Conservation (phyloP, 2,797 vertebrate species). For the Etheostoma nigrum region DNA sequence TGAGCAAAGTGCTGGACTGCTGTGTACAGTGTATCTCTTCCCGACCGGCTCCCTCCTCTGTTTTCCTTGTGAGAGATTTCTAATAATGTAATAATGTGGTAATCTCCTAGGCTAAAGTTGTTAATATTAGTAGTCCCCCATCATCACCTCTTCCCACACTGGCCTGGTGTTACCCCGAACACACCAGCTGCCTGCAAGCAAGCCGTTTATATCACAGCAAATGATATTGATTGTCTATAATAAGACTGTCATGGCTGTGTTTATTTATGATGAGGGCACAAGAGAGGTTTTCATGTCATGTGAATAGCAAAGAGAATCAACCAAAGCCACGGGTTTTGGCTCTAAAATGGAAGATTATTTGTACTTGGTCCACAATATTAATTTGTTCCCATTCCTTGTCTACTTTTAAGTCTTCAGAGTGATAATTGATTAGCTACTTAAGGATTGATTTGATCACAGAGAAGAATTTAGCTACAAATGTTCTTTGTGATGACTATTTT, state of each 20-base stretch:
- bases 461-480: conserved; percentile 37
- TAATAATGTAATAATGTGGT: conserved; percentile 62
- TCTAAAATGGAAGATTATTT: conserved; percentile 23
- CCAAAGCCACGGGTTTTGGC: background rate
- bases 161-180: conserved; percentile 43
- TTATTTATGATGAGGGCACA: conserved; percentile 58
- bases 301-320: conserved; percentile 46
- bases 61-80: conserved; percentile 48
- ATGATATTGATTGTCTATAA: conserved; percentile 72
- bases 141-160: conserved; percentile 55
- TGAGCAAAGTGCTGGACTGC: conserved; percentile 33
- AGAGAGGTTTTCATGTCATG: conserved; percentile 40
- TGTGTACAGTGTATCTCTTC: conserved; percentile 36
- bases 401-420: conserved; percentile 27
- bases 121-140: conserved; percentile 68
- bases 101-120: conserved; percentile 66
- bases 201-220: conserved; percentile 49
- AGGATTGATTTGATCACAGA: conserved; percentile 37
- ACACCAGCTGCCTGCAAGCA: conserved; percentile 37
- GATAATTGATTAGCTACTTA: conserved; percentile 53
- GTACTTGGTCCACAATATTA: conserved; percentile 35
- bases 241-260: conserved; percentile 60
- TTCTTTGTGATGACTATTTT: conserved; percentile 34
- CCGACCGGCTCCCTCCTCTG: conserved; percentile 22
- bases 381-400: conserved; percentile 40